Evolutionary conservation across 2,888 invertebrate species (phyloP).

Genomic region (Nomada ferruginata): DNA sequence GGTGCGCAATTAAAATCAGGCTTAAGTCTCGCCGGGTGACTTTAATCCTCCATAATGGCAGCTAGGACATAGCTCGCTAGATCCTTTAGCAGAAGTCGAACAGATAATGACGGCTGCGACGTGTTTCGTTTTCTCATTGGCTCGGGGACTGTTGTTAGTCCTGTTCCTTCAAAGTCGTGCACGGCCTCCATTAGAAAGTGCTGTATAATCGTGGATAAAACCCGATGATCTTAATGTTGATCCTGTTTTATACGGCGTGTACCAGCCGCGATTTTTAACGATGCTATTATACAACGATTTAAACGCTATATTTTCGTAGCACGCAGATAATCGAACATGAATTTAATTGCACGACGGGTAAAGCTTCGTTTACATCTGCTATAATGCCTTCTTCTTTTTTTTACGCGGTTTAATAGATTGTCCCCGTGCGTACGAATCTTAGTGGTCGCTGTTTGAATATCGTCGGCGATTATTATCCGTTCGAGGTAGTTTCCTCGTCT

Average conservation of each 20-base stretch:
- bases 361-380: neutral
- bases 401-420: too few relatives aligned
- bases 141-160: neutral
- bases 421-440: too few relatives aligned
- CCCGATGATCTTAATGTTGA: conserved; percentile 8
- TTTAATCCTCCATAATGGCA: conserved; percentile 63
- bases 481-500: neutral
- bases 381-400: too few relatives aligned
- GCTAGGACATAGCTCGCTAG: conserved; percentile 40
- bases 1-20: conserved; percentile 63
- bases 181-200: conserved; percentile 14
- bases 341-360: neutral
- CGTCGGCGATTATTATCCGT: neutral
- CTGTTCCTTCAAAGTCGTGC: neutral
- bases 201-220: conserved; percentile 4
- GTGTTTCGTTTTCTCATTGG: conserved; percentile 36
- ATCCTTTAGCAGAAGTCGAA: conserved; percentile 25
- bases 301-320: neutral
- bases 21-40: conserved; percentile 58
- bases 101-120: conserved; percentile 18
- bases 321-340: neutral
- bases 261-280: neutral
- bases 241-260: conserved; percentile 16
- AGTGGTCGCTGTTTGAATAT: too few relatives aligned
- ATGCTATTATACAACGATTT: neutral